Evolutionary conservation across 2,888 invertebrate genomes (phyloP).

Genomic region (Mythimna ferrago): DNA sequence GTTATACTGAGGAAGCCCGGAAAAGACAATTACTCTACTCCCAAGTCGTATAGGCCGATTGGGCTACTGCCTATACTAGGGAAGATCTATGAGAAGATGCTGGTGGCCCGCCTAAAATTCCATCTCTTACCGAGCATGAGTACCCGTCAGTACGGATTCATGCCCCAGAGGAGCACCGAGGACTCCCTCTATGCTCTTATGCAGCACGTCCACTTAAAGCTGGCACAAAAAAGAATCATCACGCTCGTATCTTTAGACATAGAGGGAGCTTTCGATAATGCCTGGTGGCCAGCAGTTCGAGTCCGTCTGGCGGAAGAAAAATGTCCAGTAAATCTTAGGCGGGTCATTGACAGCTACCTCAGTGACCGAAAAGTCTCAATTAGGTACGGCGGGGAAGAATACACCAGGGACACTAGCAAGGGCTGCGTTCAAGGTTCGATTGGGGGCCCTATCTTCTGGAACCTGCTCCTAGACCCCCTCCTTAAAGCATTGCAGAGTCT

Average conservation of each 20-base stretch:
- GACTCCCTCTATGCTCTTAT: conserved; percentile 8
- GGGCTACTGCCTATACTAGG: conserved; percentile 4
- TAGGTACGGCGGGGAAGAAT: not conserved
- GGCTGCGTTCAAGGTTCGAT: conserved; percentile 1
- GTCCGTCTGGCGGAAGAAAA: not conserved
- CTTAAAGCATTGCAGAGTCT: too few relatives aligned
- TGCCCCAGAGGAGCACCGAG: not conserved
- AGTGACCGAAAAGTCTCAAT: conserved; percentile 20
- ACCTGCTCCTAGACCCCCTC: not conserved
- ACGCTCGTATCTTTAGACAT: conserved; percentile 8
- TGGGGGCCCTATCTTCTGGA: conserved; percentile 10
- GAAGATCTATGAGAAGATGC: not conserved
- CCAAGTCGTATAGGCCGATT: not conserved
- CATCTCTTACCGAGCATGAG: not conserved
- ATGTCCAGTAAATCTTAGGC: not conserved
- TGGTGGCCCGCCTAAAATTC: not conserved
- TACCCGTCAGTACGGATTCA: not conserved
- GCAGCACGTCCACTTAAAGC: not conserved
- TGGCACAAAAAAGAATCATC: not conserved
- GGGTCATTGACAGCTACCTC: conserved; percentile 10
- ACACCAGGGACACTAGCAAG: not conserved
- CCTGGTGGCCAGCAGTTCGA: conserved; percentile 8
- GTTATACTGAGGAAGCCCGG: not conserved
- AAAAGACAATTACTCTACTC: not conserved
- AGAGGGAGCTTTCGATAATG: conserved; percentile 17